Percentiles rank a stretch among this genome's conserved stretches.
These are phyloP conservation scores for Acanthoscelides obtectus DNA, from an alignment of 2,888 invertebrate species.

Conservation along the genomic window DNA sequence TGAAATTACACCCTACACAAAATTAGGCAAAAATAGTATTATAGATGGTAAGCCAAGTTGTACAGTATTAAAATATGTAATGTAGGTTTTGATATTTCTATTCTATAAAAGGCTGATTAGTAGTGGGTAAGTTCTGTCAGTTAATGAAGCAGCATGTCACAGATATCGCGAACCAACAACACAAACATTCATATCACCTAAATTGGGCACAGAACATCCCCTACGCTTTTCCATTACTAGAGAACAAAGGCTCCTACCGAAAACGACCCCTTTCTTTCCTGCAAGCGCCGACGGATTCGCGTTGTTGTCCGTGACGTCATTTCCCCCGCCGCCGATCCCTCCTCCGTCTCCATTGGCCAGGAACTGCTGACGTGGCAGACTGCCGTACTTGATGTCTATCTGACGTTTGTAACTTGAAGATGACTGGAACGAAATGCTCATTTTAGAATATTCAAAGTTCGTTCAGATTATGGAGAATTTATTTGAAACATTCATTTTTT, in stretches of 20 bases:
- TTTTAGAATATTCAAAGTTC: too few relatives aligned
- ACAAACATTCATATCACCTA: conserved; percentile 59
- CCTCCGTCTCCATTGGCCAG: conserved; percentile 42
- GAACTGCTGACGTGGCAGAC: conserved; percentile 68
- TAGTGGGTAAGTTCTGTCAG: background rate
- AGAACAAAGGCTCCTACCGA: conserved; percentile 61
- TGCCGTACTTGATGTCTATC: conserved; percentile 73
- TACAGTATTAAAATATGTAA: too few relatives aligned
- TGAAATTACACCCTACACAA: too few relatives aligned
- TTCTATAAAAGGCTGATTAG: background rate
- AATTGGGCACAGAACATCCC: conserved; percentile 86
- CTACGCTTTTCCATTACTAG: conserved; percentile 58
- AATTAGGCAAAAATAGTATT: too few relatives aligned
- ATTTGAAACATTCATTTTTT: background rate
- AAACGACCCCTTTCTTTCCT: conserved; percentile 62
- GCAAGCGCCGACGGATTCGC: conserved; percentile 43
- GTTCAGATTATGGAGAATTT: too few relatives aligned
- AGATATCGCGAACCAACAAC: background rate
- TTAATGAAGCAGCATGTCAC: background rate
- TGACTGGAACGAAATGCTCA: conserved; percentile 36
- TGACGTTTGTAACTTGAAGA: conserved; percentile 71
- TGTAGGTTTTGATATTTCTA: too few relatives aligned
- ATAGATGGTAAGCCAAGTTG: too few relatives aligned
- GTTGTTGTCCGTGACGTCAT: conserved; percentile 38
- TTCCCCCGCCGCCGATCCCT: conserved; percentile 12